Evolutionary conservation across 2,888 invertebrate genomes (phyloP), one percentile per base, ranked within the genome.

Genomic region (Dyspetes luteomarginatus): DNA sequence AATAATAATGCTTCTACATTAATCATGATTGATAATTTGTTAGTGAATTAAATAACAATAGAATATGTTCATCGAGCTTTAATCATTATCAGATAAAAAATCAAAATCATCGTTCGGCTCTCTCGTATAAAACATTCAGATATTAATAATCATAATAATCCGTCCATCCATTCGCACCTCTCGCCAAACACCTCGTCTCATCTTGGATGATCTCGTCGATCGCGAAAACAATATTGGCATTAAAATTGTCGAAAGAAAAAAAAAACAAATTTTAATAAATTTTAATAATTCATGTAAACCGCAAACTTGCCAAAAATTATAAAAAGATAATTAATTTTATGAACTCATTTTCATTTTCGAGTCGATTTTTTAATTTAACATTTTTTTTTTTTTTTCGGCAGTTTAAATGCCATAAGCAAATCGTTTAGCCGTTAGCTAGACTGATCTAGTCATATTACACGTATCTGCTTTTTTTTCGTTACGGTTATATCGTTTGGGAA

Each of bases 401-500:
- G 45, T 65, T n/a, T 56, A 55, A 56, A 77, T 50, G 58, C 58
- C 58, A 73, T 43, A 15, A 24, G 68, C 19, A 41, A 74, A 73
- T 77, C 81, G 77, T 78, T 77, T 81, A 81, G 81, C 67, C 68
- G 72, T 81, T 81, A 81, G 73, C 77, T 69, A 74, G 77, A 81
- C 64, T 78, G 77, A 81, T 52, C 48, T 81, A 81, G 81, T 78
- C 69, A 73, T 28, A 73, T 55, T n/a, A 78, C 81, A 77, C 69
- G 73, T 77, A 81, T 62, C 26, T 74, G 81, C 81, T 81, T 81
- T 81, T 81, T 80, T 81, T 77, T 74, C 77, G 69, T 74, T 77
- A 64, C 77, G 73, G 22, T 50, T 50, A 73, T 68, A 77, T 81
- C 81, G 64, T 60, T 72, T 77, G 41, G 62, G 64, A n/a, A n/a